Conservation (phyloP, 35 echinoderm and acorn worm species). For the Ophiothrix spiculata region DNA sequence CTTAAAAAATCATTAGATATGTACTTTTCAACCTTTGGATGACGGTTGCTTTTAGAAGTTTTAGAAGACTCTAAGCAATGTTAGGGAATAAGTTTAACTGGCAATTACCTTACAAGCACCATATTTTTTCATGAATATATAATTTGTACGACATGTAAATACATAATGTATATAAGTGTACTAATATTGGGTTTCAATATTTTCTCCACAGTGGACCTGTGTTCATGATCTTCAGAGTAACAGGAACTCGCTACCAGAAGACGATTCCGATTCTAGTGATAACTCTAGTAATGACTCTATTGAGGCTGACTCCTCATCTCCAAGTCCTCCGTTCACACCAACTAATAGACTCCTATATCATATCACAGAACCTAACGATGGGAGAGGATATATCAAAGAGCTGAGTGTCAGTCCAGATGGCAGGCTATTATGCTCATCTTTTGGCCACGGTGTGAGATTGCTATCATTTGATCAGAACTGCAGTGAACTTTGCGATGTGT, state of each 20-base stretch:
- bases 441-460: constrained; percentile 70
- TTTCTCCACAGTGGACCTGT: constrained; percentile 75
- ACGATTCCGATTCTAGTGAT: background rate
- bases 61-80: too few relatives aligned
- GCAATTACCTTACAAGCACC: too few relatives aligned
- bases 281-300: constrained; percentile 2
- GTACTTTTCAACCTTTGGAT: too few relatives aligned
- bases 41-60: too few relatives aligned
- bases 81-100: too few relatives aligned
- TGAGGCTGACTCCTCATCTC: background rate
- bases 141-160: background rate
- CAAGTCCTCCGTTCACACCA: constrained; percentile 41
- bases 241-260: background rate
- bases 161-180: too few relatives aligned
- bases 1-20: too few relatives aligned
- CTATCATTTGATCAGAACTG: constrained; percentile 56
- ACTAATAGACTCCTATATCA: constrained; percentile 70
- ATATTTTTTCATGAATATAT: constrained; percentile 12
- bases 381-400: constrained; percentile 95
- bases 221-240: constrained; percentile 84
- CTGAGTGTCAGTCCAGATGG: constrained; percentile 95
- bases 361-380: constrained; percentile 79
- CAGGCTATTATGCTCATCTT: constrained; percentile 82
- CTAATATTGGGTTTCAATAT: background rate
- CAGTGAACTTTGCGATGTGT: constrained; percentile 87